Evolutionary conservation across 2,888 invertebrate genomes (phyloP), one percentile per base, ranked within the genome.

Genomic region (Diplolepis rosae): DNA sequence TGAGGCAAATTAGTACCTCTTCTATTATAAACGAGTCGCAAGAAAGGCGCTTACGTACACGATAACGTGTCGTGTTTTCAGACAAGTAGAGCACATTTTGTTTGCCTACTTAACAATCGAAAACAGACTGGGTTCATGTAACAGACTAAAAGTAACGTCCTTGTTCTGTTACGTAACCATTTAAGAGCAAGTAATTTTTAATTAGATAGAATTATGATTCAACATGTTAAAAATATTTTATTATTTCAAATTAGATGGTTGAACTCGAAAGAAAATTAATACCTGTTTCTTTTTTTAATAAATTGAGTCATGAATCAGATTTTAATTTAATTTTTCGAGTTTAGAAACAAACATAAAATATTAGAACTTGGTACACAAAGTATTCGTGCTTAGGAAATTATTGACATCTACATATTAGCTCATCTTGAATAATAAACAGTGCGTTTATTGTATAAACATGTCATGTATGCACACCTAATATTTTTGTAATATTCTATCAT

Each of bases 31-130:
- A 61, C 61, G 24, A 39, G 39, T 35, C 32, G 61, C 24, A 35
- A 32, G 61, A 24, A 61, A 35, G 35, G 61, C 24, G 35, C 35
- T 61, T 61, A 61, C 61, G 22, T 61, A 24, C 61, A 61, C 61
- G 61, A 39, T 61, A 39, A 61, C 39, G 39, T 61, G 61, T 39
- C 35, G 39, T 61, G 61, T 61, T 24, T 56, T 39, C 11, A 61
- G 39, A 39, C 22, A 77, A 78, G 73, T 77, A 69, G 78, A 74
- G 52, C 79, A 70, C 39, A 73, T 69, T 68, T 18, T 72, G 77
- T 77, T 77, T 78, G 73, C 71, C 73, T 69, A 71, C 74, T 70
- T 68, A 76, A 78, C 76, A 76, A 79, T 81, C 77, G 69, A 79
- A 82, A 78, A 76, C 50, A 67, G 66, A 68, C 68, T 50, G 28